These are phyloP conservation scores for Climacteris rufus DNA, from an alignment of 2,113 vertebrate species.

Conservation along the genomic window DNA sequence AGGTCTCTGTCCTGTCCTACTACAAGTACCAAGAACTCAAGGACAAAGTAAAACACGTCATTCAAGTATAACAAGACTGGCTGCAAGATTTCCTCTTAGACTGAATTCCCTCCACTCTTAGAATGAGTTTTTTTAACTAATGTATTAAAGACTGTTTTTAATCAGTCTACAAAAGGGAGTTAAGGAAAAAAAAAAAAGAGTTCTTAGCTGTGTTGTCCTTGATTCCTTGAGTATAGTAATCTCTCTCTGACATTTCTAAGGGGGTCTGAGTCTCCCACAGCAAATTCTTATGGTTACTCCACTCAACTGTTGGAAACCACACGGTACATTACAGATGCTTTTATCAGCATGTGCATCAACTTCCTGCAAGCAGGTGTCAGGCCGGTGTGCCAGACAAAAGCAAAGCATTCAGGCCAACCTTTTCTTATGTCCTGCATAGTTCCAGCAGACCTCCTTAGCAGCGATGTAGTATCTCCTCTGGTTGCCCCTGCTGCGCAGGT, in stretches of 20 bases:
- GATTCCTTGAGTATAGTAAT: neutral
- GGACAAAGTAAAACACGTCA: neutral
- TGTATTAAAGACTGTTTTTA: neutral
- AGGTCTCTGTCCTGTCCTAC: neutral
- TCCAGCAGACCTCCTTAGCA: conserved; percentile 88
- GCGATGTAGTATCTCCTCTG: conserved; percentile 86
- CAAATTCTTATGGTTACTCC: neutral
- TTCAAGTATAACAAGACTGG: neutral
- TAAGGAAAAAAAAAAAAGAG: neutral
- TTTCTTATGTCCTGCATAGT: conserved; percentile 79
- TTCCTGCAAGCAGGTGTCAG: neutral
- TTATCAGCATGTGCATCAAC: neutral
- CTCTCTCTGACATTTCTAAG: neutral
- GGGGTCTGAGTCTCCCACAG: neutral
- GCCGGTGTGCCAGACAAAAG: neutral
- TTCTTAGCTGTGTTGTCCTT: neutral
- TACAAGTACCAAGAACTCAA: neutral
- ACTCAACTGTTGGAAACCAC: neutral
- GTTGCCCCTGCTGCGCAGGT: conserved; percentile 77
- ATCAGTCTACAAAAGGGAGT: neutral
- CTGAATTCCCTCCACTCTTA: neutral
- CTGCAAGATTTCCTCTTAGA: neutral
- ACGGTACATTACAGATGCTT: neutral
- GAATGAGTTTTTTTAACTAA: neutral
- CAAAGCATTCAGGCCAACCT: conserved; percentile 62